These are phyloP conservation scores for Hephaestus fuliginosus DNA, from an alignment of 2,797 vertebrate species.

Conservation along the genomic window DNA sequence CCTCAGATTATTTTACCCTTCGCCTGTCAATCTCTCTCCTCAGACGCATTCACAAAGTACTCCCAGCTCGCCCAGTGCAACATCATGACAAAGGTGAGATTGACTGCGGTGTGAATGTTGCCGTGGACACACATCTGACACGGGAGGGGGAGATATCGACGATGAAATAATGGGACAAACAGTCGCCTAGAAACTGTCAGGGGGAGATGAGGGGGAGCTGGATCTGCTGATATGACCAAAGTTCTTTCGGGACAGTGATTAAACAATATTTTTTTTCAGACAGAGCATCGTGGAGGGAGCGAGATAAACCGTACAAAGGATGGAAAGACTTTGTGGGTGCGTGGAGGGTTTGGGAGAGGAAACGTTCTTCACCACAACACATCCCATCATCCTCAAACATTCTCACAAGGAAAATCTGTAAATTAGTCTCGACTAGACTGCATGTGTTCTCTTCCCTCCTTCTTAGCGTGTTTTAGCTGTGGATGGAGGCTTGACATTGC, in stretches of 20 bases:
- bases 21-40: constrained; percentile 39
- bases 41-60: constrained; percentile 26
- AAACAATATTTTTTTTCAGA: constrained; percentile 73
- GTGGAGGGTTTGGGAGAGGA: constrained; percentile 19
- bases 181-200: constrained; percentile 57
- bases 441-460: constrained; percentile 13
- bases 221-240: constrained; percentile 75
- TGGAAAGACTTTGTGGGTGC: constrained; percentile 16
- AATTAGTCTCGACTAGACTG: constrained; percentile 51
- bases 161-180: constrained; percentile 75
- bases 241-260: constrained; percentile 75
- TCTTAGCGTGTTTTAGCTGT: constrained; percentile 40
- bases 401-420: constrained; percentile 34
- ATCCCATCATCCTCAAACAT: constrained; percentile 27
- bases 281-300: constrained; percentile 29
- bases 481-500: constrained; percentile 37
- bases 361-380: constrained; percentile 47
- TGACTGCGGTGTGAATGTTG: constrained; percentile 34
- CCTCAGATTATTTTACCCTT: constrained; percentile 37
- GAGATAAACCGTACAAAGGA: constrained; percentile 46
- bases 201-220: constrained; percentile 45
- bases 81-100: constrained; percentile 25
- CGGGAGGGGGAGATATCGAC: constrained; percentile 43
- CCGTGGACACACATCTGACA: constrained; percentile 39
- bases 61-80: constrained; percentile 1